phyloP scores from a whole-genome alignment of 2,888 invertebrate species.

The Clostera curtula region DNA sequence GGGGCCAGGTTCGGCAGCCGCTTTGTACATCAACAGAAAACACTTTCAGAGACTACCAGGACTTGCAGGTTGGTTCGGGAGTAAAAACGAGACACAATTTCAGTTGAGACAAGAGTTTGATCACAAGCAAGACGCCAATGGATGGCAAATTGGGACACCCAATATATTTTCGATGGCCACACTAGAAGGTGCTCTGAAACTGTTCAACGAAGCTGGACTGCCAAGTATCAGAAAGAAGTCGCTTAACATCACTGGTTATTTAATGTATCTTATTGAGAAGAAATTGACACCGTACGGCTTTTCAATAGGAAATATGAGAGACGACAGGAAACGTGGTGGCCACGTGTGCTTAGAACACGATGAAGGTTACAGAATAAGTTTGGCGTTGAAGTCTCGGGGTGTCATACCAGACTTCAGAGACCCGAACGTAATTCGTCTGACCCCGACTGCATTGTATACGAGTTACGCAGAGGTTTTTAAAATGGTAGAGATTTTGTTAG shows the following conservation, averaged over 20 bases:
- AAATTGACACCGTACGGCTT: slow-evolving; percentile 41
- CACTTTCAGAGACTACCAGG: slow-evolving; percentile 49
- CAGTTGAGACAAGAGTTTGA: slow-evolving; percentile 48
- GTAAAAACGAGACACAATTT: slow-evolving; percentile 47
- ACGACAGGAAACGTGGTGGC: slow-evolving; percentile 46
- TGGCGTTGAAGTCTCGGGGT: slow-evolving; percentile 42
- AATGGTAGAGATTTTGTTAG: slow-evolving; percentile 41
- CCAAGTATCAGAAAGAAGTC: slow-evolving; percentile 50
- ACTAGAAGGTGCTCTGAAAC: slow-evolving; percentile 48
- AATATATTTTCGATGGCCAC: slow-evolving; percentile 47
- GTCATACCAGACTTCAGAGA: slow-evolving; percentile 49
- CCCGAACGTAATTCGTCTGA: slow-evolving; percentile 50
- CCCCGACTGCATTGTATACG: slow-evolving; percentile 50
- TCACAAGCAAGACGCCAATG: slow-evolving; percentile 46
- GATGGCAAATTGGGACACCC: slow-evolving; percentile 56
- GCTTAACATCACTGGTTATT: slow-evolving; percentile 49
- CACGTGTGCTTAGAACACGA: slow-evolving; percentile 53
- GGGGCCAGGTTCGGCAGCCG: slow-evolving; percentile 50
- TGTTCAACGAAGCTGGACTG: slow-evolving; percentile 47
- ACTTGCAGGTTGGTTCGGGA: slow-evolving; percentile 54
- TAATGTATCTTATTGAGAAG: slow-evolving; percentile 50
- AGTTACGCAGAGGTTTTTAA: slow-evolving; percentile 50
- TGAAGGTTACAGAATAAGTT: slow-evolving; percentile 50
- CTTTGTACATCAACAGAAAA: slow-evolving; percentile 49
- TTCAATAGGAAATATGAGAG: slow-evolving; percentile 41